Evolutionary conservation across 2,797 vertebrate genomes (phyloP).

Genomic region (Bradypodion ventrale): DNA sequence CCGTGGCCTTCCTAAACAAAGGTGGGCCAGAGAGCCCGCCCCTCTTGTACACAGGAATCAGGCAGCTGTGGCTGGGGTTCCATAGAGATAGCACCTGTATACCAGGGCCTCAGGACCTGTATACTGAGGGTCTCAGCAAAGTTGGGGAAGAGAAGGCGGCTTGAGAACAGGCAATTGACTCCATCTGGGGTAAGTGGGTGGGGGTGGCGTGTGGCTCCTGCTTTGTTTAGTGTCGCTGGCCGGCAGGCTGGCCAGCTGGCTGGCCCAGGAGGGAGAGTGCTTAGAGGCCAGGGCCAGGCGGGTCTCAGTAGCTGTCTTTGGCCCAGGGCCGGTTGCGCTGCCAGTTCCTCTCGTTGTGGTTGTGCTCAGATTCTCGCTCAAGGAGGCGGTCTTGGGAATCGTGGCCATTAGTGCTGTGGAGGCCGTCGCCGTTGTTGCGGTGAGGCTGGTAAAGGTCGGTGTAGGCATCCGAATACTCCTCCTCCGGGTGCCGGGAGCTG

Average conservation of each 20-base stretch:
- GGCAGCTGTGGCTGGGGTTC: constrained; percentile 30
- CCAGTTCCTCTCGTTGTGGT: constrained; percentile 89
- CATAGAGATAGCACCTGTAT: constrained; percentile 36
- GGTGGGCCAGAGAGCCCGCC: neutral
- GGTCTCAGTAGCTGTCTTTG: constrained; percentile 89
- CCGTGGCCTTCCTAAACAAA: constrained; percentile 10
- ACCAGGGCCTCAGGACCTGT: constrained; percentile 12
- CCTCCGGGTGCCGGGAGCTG: constrained; percentile 83
- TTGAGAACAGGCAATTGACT: constrained; percentile 19
- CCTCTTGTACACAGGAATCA: neutral
- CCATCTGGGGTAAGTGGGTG: neutral
- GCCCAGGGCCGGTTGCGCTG: constrained; percentile 93
- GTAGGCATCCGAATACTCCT: constrained; percentile 84
- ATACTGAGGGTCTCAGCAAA: constrained; percentile 19
- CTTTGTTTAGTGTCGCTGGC: constrained; percentile 1
- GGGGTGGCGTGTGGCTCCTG: neutral
- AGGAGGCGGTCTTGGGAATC: constrained; percentile 88
- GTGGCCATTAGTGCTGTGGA: constrained; percentile 87
- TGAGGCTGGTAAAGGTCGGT: constrained; percentile 90
- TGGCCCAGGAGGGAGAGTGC: neutral
- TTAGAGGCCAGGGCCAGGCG: neutral
- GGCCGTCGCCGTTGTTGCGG: constrained; percentile 82
- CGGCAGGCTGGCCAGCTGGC: constrained; percentile 5
- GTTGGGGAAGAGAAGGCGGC: constrained; percentile 18
- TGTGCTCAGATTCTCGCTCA: constrained; percentile 84